phyloP scores from a whole-genome alignment of 92 coral and sea anemone species.

The Scolanthus callimorphus region DNA sequence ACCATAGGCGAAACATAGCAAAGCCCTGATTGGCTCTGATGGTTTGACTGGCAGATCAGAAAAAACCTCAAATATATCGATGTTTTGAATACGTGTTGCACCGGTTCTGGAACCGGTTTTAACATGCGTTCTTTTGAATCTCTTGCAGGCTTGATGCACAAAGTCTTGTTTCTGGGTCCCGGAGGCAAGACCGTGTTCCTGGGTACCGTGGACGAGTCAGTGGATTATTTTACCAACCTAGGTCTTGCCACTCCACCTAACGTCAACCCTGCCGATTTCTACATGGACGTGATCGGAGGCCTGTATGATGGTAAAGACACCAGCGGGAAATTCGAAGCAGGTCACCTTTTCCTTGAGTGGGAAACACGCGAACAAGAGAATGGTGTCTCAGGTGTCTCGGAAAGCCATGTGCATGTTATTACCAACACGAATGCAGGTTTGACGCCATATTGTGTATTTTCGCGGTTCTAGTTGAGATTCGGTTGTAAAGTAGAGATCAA shows the following conservation, averaged over 20 bases:
- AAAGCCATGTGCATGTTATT: too few relatives aligned
- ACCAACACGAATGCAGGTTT: too few relatives aligned
- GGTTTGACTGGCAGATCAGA: too few relatives aligned
- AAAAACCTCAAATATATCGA: not conserved
- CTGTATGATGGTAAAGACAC: slow-evolving; percentile 13
- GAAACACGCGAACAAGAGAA: not conserved
- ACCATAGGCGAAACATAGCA: too few relatives aligned
- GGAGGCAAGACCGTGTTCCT: slow-evolving; percentile 86
- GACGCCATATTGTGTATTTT: too few relatives aligned
- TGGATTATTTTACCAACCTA: slow-evolving; percentile 42
- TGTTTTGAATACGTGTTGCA: not conserved
- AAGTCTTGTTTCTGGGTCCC: slow-evolving; percentile 74
- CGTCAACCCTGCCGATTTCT: slow-evolving; percentile 87
- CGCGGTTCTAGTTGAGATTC: too few relatives aligned
- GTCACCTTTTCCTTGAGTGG: slow-evolving; percentile 13
- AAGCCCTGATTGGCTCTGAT: too few relatives aligned
- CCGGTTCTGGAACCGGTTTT: too few relatives aligned
- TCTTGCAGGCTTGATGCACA: slow-evolving; percentile 66
- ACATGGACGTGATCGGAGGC: slow-evolving; percentile 92
- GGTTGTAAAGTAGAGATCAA: too few relatives aligned
- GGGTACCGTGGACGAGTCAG: slow-evolving; percentile 69
- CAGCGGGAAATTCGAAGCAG: slow-evolving; percentile 1
- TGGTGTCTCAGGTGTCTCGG: not conserved
- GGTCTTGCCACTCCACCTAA: slow-evolving; percentile 56
- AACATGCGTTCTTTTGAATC: not conserved